Conservation (phyloP, 2,888 invertebrate species). For the Epirrhoe tristata region DNA sequence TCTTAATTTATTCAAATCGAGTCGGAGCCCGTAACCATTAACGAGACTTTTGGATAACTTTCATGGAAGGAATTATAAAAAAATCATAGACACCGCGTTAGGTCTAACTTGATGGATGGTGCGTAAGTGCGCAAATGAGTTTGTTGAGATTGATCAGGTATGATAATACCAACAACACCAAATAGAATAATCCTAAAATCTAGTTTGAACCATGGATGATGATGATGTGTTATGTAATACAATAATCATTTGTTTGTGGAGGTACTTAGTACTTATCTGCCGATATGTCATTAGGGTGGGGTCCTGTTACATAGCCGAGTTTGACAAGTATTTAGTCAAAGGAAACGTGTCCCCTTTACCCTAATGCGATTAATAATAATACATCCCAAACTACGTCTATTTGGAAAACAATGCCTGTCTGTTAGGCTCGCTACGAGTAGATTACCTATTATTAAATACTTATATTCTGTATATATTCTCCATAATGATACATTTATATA, state of each 20-base stretch:
- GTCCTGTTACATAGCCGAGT: conserved; percentile 5
- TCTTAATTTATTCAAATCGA: too few relatives aligned
- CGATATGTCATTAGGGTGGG: conserved; percentile 15
- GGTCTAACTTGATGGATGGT: too few relatives aligned
- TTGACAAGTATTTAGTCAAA: conserved; percentile 14
- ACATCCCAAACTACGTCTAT: conserved; percentile 12
- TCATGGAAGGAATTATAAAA: too few relatives aligned
- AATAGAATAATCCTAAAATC: background rate
- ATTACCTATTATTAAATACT: too few relatives aligned
- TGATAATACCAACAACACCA: too few relatives aligned
- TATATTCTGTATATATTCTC: too few relatives aligned
- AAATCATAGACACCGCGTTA: too few relatives aligned
- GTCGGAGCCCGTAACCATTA: too few relatives aligned
- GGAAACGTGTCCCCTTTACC: conserved; percentile 8
- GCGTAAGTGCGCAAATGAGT: too few relatives aligned
- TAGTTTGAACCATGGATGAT: background rate
- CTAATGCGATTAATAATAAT: conserved; percentile 4
- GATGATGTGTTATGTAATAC: background rate
- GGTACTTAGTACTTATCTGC: background rate
- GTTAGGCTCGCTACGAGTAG: background rate
- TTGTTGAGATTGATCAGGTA: too few relatives aligned
- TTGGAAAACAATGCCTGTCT: background rate
- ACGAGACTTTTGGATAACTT: too few relatives aligned
- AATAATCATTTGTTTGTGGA: background rate
- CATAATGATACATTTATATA: too few relatives aligned